Percentiles rank a stretch among this genome's conserved stretches.
phyloP scores from a whole-genome alignment of 2,797 vertebrate species.

The Brachyalestes nurse region DNA sequence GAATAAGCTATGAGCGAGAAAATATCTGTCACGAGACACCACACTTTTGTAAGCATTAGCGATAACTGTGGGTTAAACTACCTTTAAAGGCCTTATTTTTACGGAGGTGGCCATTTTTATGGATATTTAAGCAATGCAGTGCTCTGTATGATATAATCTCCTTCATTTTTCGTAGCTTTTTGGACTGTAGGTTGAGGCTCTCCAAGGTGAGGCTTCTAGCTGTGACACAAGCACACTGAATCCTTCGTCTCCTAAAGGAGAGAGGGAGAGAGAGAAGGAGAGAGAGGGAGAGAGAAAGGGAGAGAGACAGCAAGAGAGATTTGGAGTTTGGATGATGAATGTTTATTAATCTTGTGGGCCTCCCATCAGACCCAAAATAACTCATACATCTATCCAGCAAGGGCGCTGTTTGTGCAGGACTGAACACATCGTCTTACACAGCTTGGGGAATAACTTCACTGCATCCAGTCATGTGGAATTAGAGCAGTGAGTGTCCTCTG shows the following conservation, averaged over 20 bases:
- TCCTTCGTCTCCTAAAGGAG: conserved; percentile 39
- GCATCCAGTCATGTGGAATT: conserved; percentile 38
- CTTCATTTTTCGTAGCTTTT: conserved; percentile 34
- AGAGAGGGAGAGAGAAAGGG: conserved; percentile 9
- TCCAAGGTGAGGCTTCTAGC: conserved; percentile 46
- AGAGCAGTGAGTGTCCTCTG: conserved; percentile 35
- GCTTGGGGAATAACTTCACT: conserved; percentile 46
- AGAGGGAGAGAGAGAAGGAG: conserved; percentile 21
- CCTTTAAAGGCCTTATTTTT: not conserved
- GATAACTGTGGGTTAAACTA: not conserved
- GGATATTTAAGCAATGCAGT: conserved; percentile 11
- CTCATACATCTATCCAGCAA: conserved; percentile 49
- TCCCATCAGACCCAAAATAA: conserved; percentile 58
- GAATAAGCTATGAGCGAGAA: no score
- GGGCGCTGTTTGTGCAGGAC: conserved; percentile 44
- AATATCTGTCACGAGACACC: no score
- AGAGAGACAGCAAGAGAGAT: conserved; percentile 30
- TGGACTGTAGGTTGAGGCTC: conserved; percentile 24
- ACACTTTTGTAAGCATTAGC: not conserved
- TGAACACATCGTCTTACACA: conserved; percentile 30
- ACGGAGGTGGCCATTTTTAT: conserved; percentile 1
- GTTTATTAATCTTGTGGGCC: conserved; percentile 62
- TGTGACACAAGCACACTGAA: conserved; percentile 47
- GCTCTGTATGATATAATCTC: conserved; percentile 20
- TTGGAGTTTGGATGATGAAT: conserved; percentile 57